Evolutionary conservation across 37 sponge, comb jelly and placozoan genomes (phyloP), one percentile per base, ranked within the genome.

Genomic region (Bolinopsis microptera): DNA sequence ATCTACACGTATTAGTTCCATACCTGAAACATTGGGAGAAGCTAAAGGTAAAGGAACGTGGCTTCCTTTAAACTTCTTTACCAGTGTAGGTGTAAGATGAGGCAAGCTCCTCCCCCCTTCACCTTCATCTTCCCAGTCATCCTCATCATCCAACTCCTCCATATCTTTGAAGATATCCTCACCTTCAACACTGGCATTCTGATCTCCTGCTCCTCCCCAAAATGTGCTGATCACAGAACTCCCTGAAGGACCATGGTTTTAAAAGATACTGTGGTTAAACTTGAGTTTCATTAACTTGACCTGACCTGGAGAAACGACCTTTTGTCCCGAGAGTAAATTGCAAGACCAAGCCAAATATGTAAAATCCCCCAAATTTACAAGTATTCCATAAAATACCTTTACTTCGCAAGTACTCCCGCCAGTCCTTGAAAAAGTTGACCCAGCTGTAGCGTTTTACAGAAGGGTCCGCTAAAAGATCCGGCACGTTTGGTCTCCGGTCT

Each of bases 371-470:
- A n/a, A n/a, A n/a, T n/a, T n/a, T n/a, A n/a, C n/a, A n/a, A n/a
- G n/a, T n/a, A n/a, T n/a, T n/a, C n/a, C 13, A 18, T 28, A 21
- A 77, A 1, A 27, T 35, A 32, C 80, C 32, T 32, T 77, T 77
- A 36, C 80, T 77, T 1, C 32, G 27, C 9, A 77, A 32, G 37
- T 77, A 77, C 3, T 77, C 80, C 18, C 80, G 28, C 80, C 80
- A 77, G 80, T 77, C 80, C 21, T 32, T 27, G 80, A 77, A 77
- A 36, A 77, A 34, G 80, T 77, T 77, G 34, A 77, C 80, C 80
- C 80, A 77, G 21, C 80, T 77, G 36, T 77, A 77, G 18, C 80
- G 33, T 32, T 77, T 77, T 1, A 77, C 80, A 34, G 80, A 35
- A 18, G 37, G 80, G 36, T 77, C 32, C 0, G 80, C 16, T 3